Evolutionary conservation across 2,113 vertebrate genomes (phyloP), one percentile per base, ranked within the genome.

Genomic region (Barbus barbus): DNA sequence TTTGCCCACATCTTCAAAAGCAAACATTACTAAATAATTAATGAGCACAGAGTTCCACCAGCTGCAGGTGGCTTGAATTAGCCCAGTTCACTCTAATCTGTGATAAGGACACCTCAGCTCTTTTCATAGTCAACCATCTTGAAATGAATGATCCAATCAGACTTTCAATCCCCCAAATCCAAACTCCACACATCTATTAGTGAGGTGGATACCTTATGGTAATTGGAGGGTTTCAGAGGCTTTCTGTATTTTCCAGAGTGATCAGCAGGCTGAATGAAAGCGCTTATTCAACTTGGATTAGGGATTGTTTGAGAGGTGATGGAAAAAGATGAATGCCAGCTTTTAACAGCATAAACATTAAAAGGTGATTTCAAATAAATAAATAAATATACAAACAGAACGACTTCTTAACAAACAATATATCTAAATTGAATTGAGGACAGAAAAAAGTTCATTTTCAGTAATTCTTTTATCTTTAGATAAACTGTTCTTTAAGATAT

Each of bases 1-100:
- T 81, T 26, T 53, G 46, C 72, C 41, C 67, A 74, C 38, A 63
- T 82, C 84, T 88, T 84, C 84, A 86, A 86, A 88, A 77, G 78
- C 84, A 86, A 88, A 88, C 79, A 84, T 78, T 51, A 53, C 63
- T 84, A 79, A 88, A 84, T 84, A 73, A 86, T 82, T 86, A 12
- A 88, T 41, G 63, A 78, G 31, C 84, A 56, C 78, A 53, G 51
- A 46, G 61, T 80, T 77, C 71, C 78, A 72, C 71, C 82, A 83
- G 86, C 77, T 46, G 76, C 60, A 60, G 51, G 72, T 33, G 20
- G 63, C 38, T 71, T 82, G 75, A 83, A 80, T 61, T 82, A 77
- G 58, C 36, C 26, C 9, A 60, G 41, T 53, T 69, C 60, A 51
- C 80, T 44, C 81, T 85, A 58, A 56, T 78, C 76, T 81, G 56